Conservation (phyloP, 37 sponge, comb jelly and placozoan species). For the Chondrilla cf. caribensis region DNA sequence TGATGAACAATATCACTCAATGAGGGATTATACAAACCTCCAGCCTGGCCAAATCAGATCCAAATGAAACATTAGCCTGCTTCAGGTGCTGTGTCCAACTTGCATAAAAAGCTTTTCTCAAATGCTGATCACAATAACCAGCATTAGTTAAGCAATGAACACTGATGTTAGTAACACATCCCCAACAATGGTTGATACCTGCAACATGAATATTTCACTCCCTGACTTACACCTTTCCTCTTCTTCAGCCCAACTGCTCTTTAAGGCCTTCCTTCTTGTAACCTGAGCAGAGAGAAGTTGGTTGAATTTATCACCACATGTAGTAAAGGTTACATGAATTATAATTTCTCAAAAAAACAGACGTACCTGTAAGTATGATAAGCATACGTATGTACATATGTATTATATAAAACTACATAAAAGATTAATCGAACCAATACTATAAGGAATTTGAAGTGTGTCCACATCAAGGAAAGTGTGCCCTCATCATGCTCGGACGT, state of each 20-base stretch:
- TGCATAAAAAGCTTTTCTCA: constrained; percentile 75
- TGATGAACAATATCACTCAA: too few relatives aligned
- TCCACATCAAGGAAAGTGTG: too few relatives aligned
- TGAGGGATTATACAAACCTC: constrained; percentile 66
- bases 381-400: too few relatives aligned
- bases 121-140: constrained; percentile 93
- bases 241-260: constrained; percentile 75
- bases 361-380: too few relatives aligned
- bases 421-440: too few relatives aligned
- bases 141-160: constrained; percentile 98
- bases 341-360: too few relatives aligned
- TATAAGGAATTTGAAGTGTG: too few relatives aligned
- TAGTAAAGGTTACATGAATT: too few relatives aligned
- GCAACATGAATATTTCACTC: constrained; percentile 86
- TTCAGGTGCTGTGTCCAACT: constrained; percentile 82
- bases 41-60: constrained; percentile 82
- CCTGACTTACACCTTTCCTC: constrained; percentile 82
- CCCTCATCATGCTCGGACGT: too few relatives aligned
- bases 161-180: constrained; percentile 92
- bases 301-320: too few relatives aligned
- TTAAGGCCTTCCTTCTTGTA: constrained; percentile 82
- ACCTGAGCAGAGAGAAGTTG: too few relatives aligned
- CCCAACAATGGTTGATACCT: constrained; percentile 94
- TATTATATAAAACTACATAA: too few relatives aligned
- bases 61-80: constrained; percentile 72